Evolutionary conservation across 2,113 vertebrate genomes (phyloP).

Genomic region (Puffinus mauretanicus): DNA sequence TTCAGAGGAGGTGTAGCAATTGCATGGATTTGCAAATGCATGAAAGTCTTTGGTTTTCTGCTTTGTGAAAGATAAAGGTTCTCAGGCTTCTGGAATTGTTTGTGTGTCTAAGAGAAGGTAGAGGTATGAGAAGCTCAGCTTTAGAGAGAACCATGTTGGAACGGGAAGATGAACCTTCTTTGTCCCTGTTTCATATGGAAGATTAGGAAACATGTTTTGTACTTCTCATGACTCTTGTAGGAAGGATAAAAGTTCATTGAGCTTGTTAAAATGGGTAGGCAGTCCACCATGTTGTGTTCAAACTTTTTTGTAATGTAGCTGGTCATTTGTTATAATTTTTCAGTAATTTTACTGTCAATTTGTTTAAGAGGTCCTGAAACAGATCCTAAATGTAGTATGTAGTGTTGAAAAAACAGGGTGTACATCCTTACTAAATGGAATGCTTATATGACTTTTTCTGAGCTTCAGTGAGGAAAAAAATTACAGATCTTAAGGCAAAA

Average conservation of each 20-base stretch:
- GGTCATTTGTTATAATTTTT: fast-evolving
- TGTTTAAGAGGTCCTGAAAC: not conserved
- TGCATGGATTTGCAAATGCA: not conserved
- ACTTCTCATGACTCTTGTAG: not conserved
- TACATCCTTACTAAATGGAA: not conserved
- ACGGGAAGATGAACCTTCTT: not conserved
- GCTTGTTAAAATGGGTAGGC: not conserved
- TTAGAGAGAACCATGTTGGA: not conserved
- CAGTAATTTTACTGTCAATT: not conserved
- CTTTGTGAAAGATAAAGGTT: not conserved
- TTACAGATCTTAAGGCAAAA: not conserved
- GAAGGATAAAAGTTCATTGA: not conserved
- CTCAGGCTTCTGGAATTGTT: not conserved
- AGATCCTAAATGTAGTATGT: not conserved
- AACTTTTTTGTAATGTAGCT: not conserved
- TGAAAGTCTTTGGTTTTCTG: not conserved
- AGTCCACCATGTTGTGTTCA: not conserved
- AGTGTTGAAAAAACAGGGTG: not conserved
- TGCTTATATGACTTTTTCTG: not conserved
- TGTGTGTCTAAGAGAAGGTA: not conserved
- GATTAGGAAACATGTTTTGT: not conserved
- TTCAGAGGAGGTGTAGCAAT: not conserved
- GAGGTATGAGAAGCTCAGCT: not conserved
- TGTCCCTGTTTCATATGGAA: not conserved
- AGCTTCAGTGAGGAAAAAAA: not conserved